phyloP scores from a whole-genome alignment of 2,888 invertebrate species.

The Thera obeliscata region DNA sequence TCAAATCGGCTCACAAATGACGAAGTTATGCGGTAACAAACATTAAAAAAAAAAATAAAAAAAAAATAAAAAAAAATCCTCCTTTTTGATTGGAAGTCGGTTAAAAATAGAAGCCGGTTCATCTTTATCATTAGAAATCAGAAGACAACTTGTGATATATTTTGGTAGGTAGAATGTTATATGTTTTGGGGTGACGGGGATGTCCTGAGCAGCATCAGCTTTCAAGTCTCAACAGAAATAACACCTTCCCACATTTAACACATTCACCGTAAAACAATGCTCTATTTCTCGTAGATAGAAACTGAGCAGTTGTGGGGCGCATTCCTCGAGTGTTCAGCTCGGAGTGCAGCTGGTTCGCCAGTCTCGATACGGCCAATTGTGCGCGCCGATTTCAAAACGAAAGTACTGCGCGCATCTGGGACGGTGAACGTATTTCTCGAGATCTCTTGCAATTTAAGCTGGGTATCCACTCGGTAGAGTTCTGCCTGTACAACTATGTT shows the following conservation, averaged over 20 bases:
- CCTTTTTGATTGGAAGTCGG: no score
- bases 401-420: conserved; percentile 84
- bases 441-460: conserved; percentile 76
- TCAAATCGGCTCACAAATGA: no score
- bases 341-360: conserved; percentile 65
- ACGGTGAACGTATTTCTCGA: conserved; percentile 83
- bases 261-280: conserved; percentile 11
- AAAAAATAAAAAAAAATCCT: no score
- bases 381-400: conserved; percentile 84
- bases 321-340: conserved; percentile 59
- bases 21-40: no score
- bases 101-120: background rate
- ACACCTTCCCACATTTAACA: background rate
- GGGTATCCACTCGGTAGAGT: conserved; percentile 20
- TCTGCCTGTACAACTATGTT: background rate
- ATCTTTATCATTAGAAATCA: background rate
- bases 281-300: conserved; percentile 25
- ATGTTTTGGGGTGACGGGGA: background rate
- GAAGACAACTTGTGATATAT: background rate
- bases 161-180: background rate
- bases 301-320: conserved; percentile 61
- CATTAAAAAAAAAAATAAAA: no score
- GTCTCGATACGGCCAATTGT: conserved; percentile 83
- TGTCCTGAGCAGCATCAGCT: background rate
- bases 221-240: conserved; percentile 1